Base-by-base conservation (phyloP, 1,140 invertebrate genomes). In the Tetramorium parvispinum region DNA sequence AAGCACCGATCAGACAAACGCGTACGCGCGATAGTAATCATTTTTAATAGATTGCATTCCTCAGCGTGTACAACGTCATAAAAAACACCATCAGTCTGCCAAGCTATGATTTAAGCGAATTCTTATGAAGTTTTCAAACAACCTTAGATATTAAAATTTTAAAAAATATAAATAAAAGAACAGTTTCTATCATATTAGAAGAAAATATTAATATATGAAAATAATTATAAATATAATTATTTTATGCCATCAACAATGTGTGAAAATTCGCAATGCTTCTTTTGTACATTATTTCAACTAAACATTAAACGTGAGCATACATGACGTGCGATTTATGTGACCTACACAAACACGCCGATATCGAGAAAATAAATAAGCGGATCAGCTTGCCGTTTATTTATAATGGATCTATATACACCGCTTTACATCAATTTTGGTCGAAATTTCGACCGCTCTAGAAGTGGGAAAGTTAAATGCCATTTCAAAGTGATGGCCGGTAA, bases 401-500 rank as follows among this genome's bases (percentile, higher is more conserved):
- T 51, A 63, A 21, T 27, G 8, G 8, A 37, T 32, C 18, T 83
- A 49, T 10, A 10, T 16, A 6, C 5, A 3, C 66, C 46, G 59
- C 53, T 76, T 85, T 76, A 76, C 59, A 43, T 85, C 16, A 37
- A 76, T 65, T 76, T 32, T 21, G 1, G 46, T n/a, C 8, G 37
- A 24, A 77, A 76, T 83, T 88, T 68, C 53, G 27, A 40, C 18
- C 24, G 57, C 7, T 43, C 24, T 18, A 18, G 57, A 18, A 21
- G 68, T 37, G 18, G 68, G 27, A 63, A 77, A 77, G 57, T 77
- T 77, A 63, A 55, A 32, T 63, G 75, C 75, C 8, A 46, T 49
- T 24, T 57, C 16, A 53, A 51, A 55, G n/a, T 40, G 71, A n/a
- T n/a, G 71, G 32, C 51, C 51, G 51, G 71, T 75, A 75, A 75